Conservation (phyloP, 2,888 invertebrate genomes). For the Clusia tigrina region DNA sequence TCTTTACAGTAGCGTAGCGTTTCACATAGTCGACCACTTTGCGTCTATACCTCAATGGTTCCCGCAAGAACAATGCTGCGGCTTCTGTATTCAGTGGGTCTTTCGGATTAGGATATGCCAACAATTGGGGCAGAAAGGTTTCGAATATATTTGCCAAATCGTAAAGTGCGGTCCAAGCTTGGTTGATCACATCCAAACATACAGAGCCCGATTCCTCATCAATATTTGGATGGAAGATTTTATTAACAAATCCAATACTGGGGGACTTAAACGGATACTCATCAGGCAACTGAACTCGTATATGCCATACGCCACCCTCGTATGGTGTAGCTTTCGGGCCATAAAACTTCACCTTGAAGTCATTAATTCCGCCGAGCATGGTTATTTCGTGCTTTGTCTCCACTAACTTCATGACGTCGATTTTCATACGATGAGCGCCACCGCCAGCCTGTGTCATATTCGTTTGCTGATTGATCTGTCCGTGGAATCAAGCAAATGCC, state of each 20-base stretch:
- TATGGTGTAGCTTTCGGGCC: constrained; percentile 98
- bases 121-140: constrained; percentile 97
- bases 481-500: too few species aligned
- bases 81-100: constrained; percentile 99
- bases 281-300: constrained; percentile 97
- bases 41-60: constrained; percentile 99
- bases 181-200: constrained; percentile 99
- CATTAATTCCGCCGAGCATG: constrained; percentile 96
- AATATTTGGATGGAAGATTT: constrained; percentile 99
- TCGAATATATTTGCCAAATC: constrained; percentile 99
- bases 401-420: constrained; percentile 99
- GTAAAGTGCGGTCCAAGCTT: constrained; percentile 99
- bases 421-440: constrained; percentile 99
- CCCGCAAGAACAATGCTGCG: constrained; percentile 98
- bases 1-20: constrained; percentile 98
- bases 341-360: constrained; percentile 99
- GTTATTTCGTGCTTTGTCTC: constrained; percentile 99
- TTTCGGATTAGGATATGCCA: constrained; percentile 99
- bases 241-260: constrained; percentile 99
- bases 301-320: constrained; percentile 99
- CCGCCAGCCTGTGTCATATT: constrained; percentile 99
- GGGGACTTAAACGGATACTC: constrained; percentile 99
- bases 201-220: constrained; percentile 99
- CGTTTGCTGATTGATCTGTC: background rate
- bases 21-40: constrained; percentile 99